Evolutionary conservation across 2,888 invertebrate species (phyloP).

Genomic region (Spisula subtruncata): DNA sequence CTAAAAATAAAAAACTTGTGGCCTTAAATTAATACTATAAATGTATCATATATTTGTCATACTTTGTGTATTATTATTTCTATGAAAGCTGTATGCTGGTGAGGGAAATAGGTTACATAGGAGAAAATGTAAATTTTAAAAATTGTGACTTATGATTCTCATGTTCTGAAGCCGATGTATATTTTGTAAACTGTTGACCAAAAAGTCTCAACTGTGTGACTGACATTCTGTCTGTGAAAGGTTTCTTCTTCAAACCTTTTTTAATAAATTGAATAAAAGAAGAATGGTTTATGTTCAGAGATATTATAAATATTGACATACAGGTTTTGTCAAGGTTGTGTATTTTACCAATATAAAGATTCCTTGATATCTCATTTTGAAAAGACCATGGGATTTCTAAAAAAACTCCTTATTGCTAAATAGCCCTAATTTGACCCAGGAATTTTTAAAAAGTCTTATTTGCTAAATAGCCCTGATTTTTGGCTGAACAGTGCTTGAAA

Average conservation of each 20-base stretch:
- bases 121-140: not conserved
- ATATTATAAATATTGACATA: not conserved
- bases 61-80: not conserved
- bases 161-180: not conserved
- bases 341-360: not conserved
- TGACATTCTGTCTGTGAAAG: not conserved
- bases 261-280: not conserved
- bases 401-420: too few species aligned
- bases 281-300: not conserved
- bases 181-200: not conserved
- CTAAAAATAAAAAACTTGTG: too few species aligned
- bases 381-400: too few species aligned
- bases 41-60: conserved; percentile 21
- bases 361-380: not conserved
- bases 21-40: not conserved
- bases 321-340: conserved; percentile 12
- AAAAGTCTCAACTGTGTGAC: not conserved
- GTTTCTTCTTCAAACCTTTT: too few species aligned
- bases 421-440: too few species aligned
- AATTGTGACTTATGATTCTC: not conserved
- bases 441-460: too few species aligned
- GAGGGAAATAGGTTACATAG: conserved; percentile 7
- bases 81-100: not conserved
- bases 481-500: too few species aligned
- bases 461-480: too few species aligned